phyloP scores from a whole-genome alignment of 1,140 invertebrate genomes.

The Penaeus indicus region DNA sequence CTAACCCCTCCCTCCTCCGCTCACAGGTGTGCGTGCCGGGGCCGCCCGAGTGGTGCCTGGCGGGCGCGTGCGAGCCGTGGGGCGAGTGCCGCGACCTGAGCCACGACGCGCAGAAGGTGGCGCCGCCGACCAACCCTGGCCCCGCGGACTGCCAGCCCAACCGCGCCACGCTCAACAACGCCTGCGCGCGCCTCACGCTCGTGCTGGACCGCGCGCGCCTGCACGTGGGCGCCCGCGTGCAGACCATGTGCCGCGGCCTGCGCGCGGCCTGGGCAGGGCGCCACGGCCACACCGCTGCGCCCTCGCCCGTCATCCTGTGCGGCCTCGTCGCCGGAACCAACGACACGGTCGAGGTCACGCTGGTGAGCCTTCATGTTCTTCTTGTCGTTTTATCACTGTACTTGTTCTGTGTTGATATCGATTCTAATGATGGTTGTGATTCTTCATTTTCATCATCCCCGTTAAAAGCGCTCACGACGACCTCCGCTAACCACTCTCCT shows the following conservation, averaged over 20 bases:
- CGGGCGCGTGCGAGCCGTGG: constrained; percentile 81
- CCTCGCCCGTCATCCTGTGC: constrained; percentile 79
- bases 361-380: constrained; percentile 75
- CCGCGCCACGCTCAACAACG: constrained; percentile 77
- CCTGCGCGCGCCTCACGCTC: constrained; percentile 82
- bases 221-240: constrained; percentile 79
- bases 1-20: constrained; percentile 66
- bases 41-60: constrained; percentile 81
- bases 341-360: constrained; percentile 88
- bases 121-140: constrained; percentile 81
- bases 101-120: constrained; percentile 81
- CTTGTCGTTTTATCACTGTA: not conserved
- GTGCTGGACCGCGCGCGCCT: constrained; percentile 77
- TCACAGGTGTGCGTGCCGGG: constrained; percentile 82
- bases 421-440: no score
- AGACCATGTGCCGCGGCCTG: constrained; percentile 79
- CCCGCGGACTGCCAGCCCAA: constrained; percentile 86
- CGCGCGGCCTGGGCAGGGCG: constrained; percentile 78
- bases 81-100: constrained; percentile 83
- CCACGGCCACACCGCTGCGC: constrained; percentile 71
- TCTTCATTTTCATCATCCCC: no score
- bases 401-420: no score
- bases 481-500: not conserved
- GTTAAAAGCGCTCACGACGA: not conserved
- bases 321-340: constrained; percentile 83